Percentiles rank a stretch among this genome's conserved stretches.
Conservation (phyloP, 2,797 vertebrate genomes). For the Anableps anableps region DNA sequence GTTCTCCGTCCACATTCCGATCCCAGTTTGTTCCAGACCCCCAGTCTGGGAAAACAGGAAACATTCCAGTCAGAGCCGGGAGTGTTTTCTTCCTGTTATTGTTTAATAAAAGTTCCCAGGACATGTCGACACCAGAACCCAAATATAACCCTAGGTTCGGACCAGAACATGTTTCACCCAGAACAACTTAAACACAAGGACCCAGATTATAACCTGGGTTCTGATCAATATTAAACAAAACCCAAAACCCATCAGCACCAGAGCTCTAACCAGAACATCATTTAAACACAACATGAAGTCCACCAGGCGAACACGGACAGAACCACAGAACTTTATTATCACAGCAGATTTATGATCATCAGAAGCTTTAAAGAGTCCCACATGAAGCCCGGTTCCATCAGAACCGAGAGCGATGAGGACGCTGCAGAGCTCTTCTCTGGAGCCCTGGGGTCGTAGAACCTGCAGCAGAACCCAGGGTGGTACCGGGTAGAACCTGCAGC, state of each 20-base stretch:
- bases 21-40: background rate
- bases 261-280: background rate
- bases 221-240: background rate
- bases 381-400: background rate
- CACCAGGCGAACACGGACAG: background rate
- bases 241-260: background rate
- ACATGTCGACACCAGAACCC: background rate
- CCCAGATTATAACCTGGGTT: background rate
- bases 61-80: constrained; percentile 6
- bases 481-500: background rate
- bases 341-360: background rate
- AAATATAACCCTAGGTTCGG: background rate
- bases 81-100: constrained; percentile 41
- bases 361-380: background rate
- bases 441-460: background rate
- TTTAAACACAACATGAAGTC: background rate
- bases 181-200: background rate
- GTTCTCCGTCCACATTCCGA: background rate
- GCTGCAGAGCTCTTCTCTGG: background rate
- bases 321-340: background rate
- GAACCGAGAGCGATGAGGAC: background rate
- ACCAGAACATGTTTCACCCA: background rate
- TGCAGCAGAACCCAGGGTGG: no score
- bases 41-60: constrained; percentile 32
- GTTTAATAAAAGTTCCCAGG: constrained; percentile 3